These are phyloP conservation scores for Sebastes minor DNA, from an alignment of 2,797 vertebrate genomes.

Conservation along the genomic window DNA sequence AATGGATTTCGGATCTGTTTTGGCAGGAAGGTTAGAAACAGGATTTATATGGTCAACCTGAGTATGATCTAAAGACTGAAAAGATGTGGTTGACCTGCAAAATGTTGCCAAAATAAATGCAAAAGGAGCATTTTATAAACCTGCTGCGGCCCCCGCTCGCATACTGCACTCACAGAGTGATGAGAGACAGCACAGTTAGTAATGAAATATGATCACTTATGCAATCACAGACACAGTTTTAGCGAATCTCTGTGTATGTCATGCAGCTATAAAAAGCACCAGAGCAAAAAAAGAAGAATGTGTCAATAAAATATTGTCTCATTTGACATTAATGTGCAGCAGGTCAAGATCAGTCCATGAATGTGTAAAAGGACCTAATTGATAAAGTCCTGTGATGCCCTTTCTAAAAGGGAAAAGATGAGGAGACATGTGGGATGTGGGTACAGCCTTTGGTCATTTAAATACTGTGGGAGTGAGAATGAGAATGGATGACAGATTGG, in stretches of 20 bases:
- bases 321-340: neutral
- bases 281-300: neutral
- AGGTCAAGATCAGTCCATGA: neutral
- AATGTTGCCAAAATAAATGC: neutral
- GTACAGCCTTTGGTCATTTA: conserved; percentile 28
- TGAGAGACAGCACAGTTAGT: neutral
- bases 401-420: neutral
- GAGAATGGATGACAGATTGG: conserved; percentile 39
- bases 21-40: neutral
- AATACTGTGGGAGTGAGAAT: conserved; percentile 44
- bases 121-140: neutral
- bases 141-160: neutral
- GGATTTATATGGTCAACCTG: neutral
- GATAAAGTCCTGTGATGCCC: neutral
- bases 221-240: neutral
- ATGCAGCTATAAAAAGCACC: neutral
- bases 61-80: neutral
- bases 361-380: neutral
- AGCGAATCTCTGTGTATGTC: neutral
- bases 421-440: neutral
- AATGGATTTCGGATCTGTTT: neutral
- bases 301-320: neutral
- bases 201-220: neutral
- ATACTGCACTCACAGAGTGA: neutral
- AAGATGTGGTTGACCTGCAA: neutral